Evolutionary conservation across 2,888 invertebrate species (phyloP), one percentile per base, ranked within the genome.

Genomic region (Metalampra italica): DNA sequence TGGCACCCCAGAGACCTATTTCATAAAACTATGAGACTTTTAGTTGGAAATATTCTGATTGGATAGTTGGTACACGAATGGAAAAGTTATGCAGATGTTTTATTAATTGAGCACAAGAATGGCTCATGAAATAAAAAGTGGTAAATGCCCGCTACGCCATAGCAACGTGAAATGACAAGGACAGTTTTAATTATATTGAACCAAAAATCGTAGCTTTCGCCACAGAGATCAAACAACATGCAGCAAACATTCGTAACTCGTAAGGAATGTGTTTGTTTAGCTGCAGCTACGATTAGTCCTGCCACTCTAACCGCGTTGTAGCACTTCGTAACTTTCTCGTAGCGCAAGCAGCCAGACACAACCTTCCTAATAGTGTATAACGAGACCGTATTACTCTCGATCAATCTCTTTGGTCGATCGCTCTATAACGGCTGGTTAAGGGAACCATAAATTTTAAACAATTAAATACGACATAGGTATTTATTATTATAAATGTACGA

Each of bases 11-110:
- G 50, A 29, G 50, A 34, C 38, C 46, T 43, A 38, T 43, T 46
- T 43, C 38, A 43, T 43, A 46, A 43, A 50, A 46, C 37, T 46
- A 49, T 40, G 40, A 37, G 29, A 46, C 47, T 43, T 46, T 49
- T 42, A 30, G 49, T 43, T 13, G 43, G 22, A 46, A 36, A 42
- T 30, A 29, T 42, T 42, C 12, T 22, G 42, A 29, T 39, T 39
- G 38, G 34, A 34, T 34, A 22, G 22, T 34, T 34, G 34, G 34
- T n/a, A 14, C 12, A 29, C 13, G 22, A 36, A 36, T n/a, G 36
- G 36, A 36, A 36, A n/a, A 36, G 11, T 32, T 5, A 32, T 32
- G 2, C 7, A 32, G 9, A n/a, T 36, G 34, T n/a, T n/a, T 36
- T 36, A n/a, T 36, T 36, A n/a, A 22, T 22, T 22, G 22, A 22